Evolutionary conservation across 2,888 invertebrate genomes (phyloP).

Genomic region (Neocrepidodera transversa): DNA sequence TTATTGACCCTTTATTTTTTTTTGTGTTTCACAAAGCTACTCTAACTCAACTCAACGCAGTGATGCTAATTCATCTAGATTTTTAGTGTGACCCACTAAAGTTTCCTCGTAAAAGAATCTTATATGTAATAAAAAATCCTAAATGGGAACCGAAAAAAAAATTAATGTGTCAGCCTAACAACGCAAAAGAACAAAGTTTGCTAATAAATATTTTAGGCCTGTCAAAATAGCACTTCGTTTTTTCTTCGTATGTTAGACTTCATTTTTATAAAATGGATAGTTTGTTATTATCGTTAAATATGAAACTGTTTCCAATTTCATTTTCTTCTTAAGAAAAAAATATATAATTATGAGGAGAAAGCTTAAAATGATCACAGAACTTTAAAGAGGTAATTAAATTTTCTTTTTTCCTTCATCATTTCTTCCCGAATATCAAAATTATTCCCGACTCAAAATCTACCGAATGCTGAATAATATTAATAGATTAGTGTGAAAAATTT

Average conservation of each 20-base stretch:
- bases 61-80: slow-evolving; percentile 16
- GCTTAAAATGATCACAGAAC: background rate
- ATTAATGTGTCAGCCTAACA: slow-evolving; percentile 27
- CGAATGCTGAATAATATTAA: too few relatives aligned
- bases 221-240: background rate
- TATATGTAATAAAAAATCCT: slow-evolving; percentile 28
- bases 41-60: background rate
- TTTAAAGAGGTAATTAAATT: too few relatives aligned
- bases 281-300: background rate
- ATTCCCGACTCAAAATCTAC: too few relatives aligned
- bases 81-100: slow-evolving; percentile 26
- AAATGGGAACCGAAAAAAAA: slow-evolving; percentile 19
- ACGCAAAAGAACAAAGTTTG: slow-evolving; percentile 14
- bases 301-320: background rate
- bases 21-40: background rate
- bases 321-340: too few relatives aligned
- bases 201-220: background rate
- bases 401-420: too few relatives aligned
- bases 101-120: slow-evolving; percentile 23
- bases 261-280: too few relatives aligned
- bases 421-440: too few relatives aligned
- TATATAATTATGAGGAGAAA: too few relatives aligned
- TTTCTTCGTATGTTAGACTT: too few relatives aligned
- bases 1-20: background rate
- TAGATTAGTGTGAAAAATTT: too few relatives aligned